Base-by-base conservation (phyloP, 2,113 vertebrate genomes). In the Collichthys lucidus region DNA sequence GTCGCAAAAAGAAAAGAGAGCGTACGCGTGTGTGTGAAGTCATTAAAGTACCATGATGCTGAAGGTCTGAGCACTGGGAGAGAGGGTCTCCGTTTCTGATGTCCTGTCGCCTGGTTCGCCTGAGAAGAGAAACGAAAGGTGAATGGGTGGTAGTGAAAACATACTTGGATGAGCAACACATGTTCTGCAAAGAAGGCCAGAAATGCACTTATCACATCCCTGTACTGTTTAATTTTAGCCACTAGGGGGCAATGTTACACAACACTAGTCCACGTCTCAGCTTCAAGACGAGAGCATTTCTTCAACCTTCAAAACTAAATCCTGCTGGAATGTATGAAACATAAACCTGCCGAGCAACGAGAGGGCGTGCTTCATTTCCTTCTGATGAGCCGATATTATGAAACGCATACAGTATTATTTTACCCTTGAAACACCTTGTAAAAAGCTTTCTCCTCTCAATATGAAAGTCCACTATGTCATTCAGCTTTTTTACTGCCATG, bases 11-110 rank as follows among this genome's bases (percentile, higher is more conserved):
- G 20, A 57, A 22, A 11, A 40, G 56, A 56, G 11, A 16, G 22
- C 2, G 8, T 19, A 1, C 3, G 50, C 44, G 29, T 60, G 14
- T 72, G 5, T 26, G 5, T 62, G 24, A 11, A 1, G 53, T 52
- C 0, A 16, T 26, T 31, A 80, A n/a, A 91, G 94, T 94, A 99
- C 98, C 96, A 2, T 97, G 96, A 79, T 98, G 97, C 63, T 99
- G 97, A 52, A 98, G 94, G 86, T 99, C 98, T 14, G 98, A 99
- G 87, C 98, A 99, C 88, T 99, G 98, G 1, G 97, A 99, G 44
- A 99, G 94, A 0, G 98, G 98, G 86, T 99, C 98, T 69, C 98
- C 98, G n/a, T 99, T 99, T 80, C 98, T 93, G 92, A 99, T 98
- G 91, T 99, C 98, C 88, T 99, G 98, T 17, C 98, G 91, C 77